These are phyloP conservation scores for Diaphora mendica DNA, from an alignment of 2,888 invertebrate genomes.

Conservation along the genomic window DNA sequence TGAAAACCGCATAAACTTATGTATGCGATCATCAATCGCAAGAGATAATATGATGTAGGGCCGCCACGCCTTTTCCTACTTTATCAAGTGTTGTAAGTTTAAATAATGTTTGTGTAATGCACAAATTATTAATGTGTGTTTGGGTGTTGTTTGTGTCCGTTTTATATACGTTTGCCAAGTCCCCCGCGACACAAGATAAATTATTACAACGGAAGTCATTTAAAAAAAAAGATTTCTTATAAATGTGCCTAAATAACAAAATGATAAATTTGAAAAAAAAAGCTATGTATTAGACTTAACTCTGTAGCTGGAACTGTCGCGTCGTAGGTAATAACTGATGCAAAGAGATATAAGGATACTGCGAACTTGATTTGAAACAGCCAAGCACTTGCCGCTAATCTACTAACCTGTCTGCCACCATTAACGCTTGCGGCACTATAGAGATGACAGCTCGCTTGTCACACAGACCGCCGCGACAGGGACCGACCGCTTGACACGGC, in stretches of 20 bases:
- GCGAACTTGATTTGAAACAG: background rate
- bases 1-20: too few species aligned
- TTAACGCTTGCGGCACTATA: background rate
- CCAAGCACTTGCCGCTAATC: background rate
- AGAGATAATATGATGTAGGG: too few species aligned
- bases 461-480: background rate
- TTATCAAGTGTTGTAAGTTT: too few species aligned
- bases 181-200: background rate
- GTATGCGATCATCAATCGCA: too few species aligned
- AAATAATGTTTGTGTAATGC: background rate
- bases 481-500: background rate
- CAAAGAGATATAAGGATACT: background rate
- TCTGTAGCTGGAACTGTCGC: too few species aligned
- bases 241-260: too few species aligned
- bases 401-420: background rate
- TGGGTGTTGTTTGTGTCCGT: background rate
- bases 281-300: too few species aligned
- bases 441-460: slow-evolving; percentile 2
- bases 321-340: background rate
- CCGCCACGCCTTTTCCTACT: too few species aligned
- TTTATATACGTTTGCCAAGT: background rate
- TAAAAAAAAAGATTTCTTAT: background rate
- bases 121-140: background rate
- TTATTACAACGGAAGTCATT: background rate
- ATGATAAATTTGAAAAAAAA: too few species aligned